Percentiles rank a stretch among this genome's conserved stretches.
Conservation (phyloP, 2,888 invertebrate species). For the Mythimna pallens region DNA sequence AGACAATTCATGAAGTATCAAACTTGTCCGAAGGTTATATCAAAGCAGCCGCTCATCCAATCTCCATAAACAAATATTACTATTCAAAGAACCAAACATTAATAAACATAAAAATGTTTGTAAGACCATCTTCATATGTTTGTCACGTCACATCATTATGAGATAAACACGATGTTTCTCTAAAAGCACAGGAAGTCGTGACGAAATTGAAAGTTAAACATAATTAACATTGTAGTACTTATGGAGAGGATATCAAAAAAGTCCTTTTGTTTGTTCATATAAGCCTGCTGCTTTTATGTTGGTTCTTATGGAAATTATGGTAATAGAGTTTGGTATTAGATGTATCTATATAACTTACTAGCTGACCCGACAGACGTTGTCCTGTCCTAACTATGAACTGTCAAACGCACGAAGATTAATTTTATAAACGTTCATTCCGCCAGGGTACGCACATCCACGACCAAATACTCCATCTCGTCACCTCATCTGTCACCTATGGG, state of each 20-base stretch:
- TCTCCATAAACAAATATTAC: constrained; percentile 31
- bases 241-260: constrained; percentile 42
- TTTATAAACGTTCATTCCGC: too few relatives aligned
- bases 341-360: background rate
- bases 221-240: constrained; percentile 21
- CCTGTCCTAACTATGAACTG: too few relatives aligned
- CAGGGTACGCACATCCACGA: too few relatives aligned
- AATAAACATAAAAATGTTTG: constrained; percentile 15
- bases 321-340: constrained; percentile 12
- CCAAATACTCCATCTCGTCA: too few relatives aligned
- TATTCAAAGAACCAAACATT: constrained; percentile 43
- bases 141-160: constrained; percentile 58
- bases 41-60: background rate
- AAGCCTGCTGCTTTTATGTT: constrained; percentile 9
- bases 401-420: too few relatives aligned
- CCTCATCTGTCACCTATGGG: too few relatives aligned
- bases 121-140: constrained; percentile 11
- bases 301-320: constrained; percentile 34
- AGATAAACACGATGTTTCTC: constrained; percentile 48
- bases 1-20: background rate
- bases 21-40: background rate
- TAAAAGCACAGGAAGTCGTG: constrained; percentile 49
- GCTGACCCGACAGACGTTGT: too few relatives aligned
- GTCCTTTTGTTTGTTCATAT: constrained; percentile 49
- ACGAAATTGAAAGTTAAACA: constrained; percentile 43